phyloP scores from a whole-genome alignment of 1,140 invertebrate species.

The Drosophila eugracilis region DNA sequence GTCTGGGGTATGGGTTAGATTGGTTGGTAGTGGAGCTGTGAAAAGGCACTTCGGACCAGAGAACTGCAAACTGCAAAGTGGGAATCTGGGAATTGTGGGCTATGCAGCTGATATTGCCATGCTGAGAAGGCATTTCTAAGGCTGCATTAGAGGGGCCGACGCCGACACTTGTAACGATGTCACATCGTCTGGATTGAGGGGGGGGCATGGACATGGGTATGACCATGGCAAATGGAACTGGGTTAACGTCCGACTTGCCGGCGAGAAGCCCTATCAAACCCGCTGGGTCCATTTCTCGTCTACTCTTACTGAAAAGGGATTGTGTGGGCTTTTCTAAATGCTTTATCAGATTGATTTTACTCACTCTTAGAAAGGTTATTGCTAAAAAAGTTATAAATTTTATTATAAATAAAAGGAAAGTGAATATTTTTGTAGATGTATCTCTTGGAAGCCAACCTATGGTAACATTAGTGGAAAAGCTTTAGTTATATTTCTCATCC shows the following conservation, averaged over 20 bases:
- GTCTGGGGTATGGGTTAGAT: slow-evolving; percentile 1
- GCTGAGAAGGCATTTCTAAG: slow-evolving; percentile 59
- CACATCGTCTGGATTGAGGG: slow-evolving; percentile 21
- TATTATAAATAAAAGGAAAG: too few relatives aligned
- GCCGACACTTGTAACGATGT: slow-evolving; percentile 37
- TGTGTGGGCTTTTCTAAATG: not conserved
- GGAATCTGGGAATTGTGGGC: not conserved
- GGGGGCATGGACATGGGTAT: slow-evolving; percentile 7
- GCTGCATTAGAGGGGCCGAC: slow-evolving; percentile 65
- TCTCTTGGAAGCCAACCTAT: not conserved
- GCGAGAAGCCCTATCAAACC: slow-evolving; percentile 56
- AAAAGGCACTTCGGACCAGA: slow-evolving; percentile 10
- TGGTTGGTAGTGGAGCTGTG: slow-evolving; percentile 25
- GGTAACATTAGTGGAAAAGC: slow-evolving; percentile 4
- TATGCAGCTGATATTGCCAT: slow-evolving; percentile 40
- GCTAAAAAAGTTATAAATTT: too few relatives aligned
- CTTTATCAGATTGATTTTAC: not conserved
- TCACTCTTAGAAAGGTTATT: too few relatives aligned
- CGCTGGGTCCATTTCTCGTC: slow-evolving; percentile 26
- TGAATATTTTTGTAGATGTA: too few relatives aligned
- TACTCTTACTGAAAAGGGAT: slow-evolving; percentile 13
- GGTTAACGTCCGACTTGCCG: slow-evolving; percentile 61
- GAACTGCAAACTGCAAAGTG: not conserved
- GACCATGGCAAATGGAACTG: slow-evolving; percentile 58
- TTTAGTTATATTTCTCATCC: not conserved